Evolutionary conservation across 2,797 vertebrate species (phyloP).

Genomic region (Antrozous pallidus): DNA sequence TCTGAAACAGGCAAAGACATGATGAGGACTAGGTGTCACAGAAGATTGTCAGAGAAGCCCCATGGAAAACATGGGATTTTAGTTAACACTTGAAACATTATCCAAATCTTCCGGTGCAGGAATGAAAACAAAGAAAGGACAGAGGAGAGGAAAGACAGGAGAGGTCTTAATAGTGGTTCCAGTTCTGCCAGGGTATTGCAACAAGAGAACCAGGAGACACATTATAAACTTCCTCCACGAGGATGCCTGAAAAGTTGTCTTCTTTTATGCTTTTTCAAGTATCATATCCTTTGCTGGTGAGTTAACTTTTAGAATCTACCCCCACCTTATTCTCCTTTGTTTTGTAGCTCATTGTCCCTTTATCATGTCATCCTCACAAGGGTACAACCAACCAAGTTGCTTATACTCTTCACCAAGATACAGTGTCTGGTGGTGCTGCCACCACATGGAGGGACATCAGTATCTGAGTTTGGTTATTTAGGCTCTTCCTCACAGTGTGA

Average conservation of each 20-base stretch:
- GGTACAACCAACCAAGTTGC: neutral
- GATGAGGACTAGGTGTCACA: neutral
- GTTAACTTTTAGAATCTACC: neutral
- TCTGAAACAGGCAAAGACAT: neutral
- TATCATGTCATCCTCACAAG: neutral
- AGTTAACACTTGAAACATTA: neutral
- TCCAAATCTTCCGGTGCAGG: neutral
- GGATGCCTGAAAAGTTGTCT: neutral
- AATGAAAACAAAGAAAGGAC: neutral
- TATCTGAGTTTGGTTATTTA: neutral
- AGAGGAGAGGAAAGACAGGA: neutral
- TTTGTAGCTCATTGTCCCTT: neutral
- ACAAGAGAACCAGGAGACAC: neutral
- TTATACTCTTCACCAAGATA: neutral
- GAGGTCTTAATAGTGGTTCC: neutral
- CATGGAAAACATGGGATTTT: neutral
- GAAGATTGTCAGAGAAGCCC: neutral
- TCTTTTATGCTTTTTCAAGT: neutral
- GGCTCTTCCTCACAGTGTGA: neutral
- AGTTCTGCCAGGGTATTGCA: neutral
- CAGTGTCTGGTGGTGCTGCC: neutral
- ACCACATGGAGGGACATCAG: neutral
- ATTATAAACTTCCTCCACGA: neutral
- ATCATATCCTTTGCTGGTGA: neutral
- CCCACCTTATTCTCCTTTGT: neutral